phyloP scores from a whole-genome alignment of 2,888 invertebrate genomes.

The Sthenelais limicola region DNA sequence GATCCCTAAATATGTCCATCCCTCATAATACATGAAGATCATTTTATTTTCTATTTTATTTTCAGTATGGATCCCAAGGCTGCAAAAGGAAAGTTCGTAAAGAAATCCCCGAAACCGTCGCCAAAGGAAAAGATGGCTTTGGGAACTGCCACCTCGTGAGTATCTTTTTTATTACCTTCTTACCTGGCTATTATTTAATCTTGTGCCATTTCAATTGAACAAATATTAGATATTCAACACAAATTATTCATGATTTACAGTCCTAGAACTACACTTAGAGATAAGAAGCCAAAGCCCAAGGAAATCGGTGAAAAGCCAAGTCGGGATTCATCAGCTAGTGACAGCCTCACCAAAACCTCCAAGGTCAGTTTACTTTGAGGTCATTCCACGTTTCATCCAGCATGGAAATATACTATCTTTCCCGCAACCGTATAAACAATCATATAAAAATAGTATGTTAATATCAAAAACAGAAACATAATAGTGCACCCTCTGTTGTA shows the following conservation, averaged over 20 bases:
- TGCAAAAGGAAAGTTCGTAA: conserved; percentile 46
- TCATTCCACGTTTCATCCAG: too few relatives aligned
- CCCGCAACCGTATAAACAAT: too few relatives aligned
- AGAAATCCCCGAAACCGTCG: conserved; percentile 58
- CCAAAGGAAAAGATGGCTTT: conserved; percentile 63
- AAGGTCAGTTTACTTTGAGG: too few relatives aligned
- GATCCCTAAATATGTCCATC: too few relatives aligned
- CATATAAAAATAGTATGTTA: too few relatives aligned
- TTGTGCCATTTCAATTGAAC: neutral
- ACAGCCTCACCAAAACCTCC: conserved; percentile 52
- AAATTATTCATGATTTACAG: too few relatives aligned
- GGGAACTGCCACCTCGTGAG: conserved; percentile 45
- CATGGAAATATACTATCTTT: too few relatives aligned
- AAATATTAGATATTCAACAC: neutral
- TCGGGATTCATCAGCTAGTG: conserved; percentile 25
- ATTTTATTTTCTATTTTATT: too few relatives aligned
- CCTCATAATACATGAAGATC: too few relatives aligned
- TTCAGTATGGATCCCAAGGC: conserved; percentile 34
- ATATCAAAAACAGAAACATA: too few relatives aligned
- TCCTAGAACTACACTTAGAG: conserved; percentile 54
- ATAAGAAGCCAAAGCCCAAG: conserved; percentile 55
- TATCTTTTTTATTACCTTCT: neutral
- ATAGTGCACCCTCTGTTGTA: too few relatives aligned
- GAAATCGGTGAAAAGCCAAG: conserved; percentile 55
- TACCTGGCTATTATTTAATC: neutral